Percentiles rank a stretch among this genome's conserved stretches.
Evolutionary conservation across 2,797 vertebrate genomes (phyloP).

Genomic region (Pterois miles): DNA sequence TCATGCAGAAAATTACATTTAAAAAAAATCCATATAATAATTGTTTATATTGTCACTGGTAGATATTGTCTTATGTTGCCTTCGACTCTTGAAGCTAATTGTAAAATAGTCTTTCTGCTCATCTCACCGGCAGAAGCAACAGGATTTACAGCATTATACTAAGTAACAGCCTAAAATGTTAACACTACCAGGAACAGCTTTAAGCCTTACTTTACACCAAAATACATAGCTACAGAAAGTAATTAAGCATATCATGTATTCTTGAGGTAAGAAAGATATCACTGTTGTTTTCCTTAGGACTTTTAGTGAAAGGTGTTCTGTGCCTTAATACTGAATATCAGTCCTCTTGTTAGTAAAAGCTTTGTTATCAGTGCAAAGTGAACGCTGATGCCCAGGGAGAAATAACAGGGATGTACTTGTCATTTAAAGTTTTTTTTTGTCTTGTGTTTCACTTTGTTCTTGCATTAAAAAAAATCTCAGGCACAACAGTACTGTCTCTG

Average conservation of each 20-base stretch:
- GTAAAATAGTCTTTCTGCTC: background rate
- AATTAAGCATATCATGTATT: background rate
- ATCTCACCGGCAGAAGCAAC: background rate
- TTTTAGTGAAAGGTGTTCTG: background rate
- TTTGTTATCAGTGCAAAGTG: constrained; percentile 35
- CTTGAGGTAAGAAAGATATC: background rate
- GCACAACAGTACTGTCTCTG: constrained; percentile 2
- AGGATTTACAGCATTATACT: background rate
- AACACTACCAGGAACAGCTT: background rate
- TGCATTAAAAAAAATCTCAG: constrained; percentile 45
- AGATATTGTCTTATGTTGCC: background rate
- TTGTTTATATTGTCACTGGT: background rate
- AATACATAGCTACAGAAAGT: background rate
- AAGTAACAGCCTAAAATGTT: background rate
- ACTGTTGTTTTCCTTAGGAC: background rate
- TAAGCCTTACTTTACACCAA: background rate
- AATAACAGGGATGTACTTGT: constrained; percentile 33
- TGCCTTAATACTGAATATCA: constrained; percentile 6
- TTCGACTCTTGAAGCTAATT: background rate
- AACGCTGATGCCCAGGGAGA: constrained; percentile 6
- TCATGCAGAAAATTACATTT: background rate
- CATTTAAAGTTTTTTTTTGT: constrained; percentile 25
- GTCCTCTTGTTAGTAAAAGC: background rate
- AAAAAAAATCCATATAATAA: background rate
- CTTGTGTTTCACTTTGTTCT: constrained; percentile 46